phyloP scores from a whole-genome alignment of 2,113 vertebrate species.

The Neofelis nebulosa region DNA sequence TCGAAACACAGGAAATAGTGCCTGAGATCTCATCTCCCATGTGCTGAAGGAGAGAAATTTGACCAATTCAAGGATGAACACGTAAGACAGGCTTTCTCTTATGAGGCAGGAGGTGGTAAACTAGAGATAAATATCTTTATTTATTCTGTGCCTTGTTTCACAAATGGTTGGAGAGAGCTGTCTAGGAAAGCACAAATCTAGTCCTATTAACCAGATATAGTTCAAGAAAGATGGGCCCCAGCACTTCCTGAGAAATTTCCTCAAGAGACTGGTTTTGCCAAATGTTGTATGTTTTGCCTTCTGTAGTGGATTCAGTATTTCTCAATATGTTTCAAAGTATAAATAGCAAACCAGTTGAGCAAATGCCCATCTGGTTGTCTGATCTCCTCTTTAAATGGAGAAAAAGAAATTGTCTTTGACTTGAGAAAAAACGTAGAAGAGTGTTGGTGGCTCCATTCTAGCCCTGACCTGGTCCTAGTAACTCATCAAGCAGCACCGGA shows the following conservation, averaged over 20 bases:
- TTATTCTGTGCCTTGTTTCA: background rate
- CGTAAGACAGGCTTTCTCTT: background rate
- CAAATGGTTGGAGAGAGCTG: background rate
- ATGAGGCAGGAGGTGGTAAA: background rate
- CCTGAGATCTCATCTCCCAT: background rate
- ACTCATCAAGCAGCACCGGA: background rate
- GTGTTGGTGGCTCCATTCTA: background rate
- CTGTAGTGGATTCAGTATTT: conserved; percentile 28
- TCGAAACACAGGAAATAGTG: background rate
- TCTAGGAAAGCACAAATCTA: background rate
- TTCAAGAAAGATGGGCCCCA: background rate
- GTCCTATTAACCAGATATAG: background rate
- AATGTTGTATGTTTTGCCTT: conserved; percentile 33
- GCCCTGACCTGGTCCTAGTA: background rate
- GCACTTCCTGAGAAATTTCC: conserved; percentile 35
- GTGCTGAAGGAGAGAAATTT: background rate
- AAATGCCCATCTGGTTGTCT: conserved; percentile 52
- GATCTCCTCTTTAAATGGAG: conserved; percentile 15
- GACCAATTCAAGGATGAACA: background rate
- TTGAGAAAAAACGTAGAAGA: background rate
- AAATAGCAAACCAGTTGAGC: conserved; percentile 54
- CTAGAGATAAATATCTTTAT: background rate
- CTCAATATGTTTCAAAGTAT: conserved; percentile 40
- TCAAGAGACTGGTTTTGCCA: conserved; percentile 8
- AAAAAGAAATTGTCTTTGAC: background rate